These are phyloP conservation scores for Adelognathus sp. DNA, from an alignment of 2,888 invertebrate species.

Conservation along the genomic window DNA sequence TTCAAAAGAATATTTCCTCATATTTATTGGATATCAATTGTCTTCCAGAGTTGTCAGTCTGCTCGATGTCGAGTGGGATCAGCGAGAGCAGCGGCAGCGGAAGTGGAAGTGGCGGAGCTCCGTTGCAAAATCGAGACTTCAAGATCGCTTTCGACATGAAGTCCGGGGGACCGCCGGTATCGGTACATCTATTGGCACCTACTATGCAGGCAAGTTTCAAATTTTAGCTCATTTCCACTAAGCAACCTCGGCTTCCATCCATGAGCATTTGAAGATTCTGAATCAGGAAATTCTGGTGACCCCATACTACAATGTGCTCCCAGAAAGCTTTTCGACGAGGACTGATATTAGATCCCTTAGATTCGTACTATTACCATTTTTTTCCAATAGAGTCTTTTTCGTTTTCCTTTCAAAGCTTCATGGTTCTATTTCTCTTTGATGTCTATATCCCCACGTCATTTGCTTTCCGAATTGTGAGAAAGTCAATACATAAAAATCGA, in stretches of 20 bases:
- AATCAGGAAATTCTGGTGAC: too few species aligned
- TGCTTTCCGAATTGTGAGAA: too few species aligned
- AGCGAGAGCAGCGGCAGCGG: conserved; percentile 80
- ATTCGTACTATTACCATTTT: too few species aligned
- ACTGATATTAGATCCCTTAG: too few species aligned
- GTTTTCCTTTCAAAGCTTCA: too few species aligned
- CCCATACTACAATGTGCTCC: too few species aligned
- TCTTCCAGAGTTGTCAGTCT: conserved; percentile 82
- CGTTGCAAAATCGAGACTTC: conserved; percentile 86
- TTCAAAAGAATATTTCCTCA: background rate
- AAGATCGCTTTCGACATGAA: conserved; percentile 88
- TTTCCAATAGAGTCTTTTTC: too few species aligned
- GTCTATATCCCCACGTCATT: too few species aligned
- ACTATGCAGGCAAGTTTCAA: conserved; percentile 75
- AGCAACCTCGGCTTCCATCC: background rate
- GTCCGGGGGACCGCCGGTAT: conserved; percentile 85
- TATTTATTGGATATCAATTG: background rate
- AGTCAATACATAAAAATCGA: too few species aligned
- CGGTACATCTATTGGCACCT: conserved; percentile 86
- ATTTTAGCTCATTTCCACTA: conserved; percentile 74
- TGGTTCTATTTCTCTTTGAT: too few species aligned
- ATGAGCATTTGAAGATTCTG: background rate
- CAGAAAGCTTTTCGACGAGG: too few species aligned
- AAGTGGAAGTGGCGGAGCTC: conserved; percentile 71
- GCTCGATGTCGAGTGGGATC: conserved; percentile 83